A percentile compares a stretch with the other conserved stretches of the same genome.
phyloP scores from a whole-genome alignment of 1,140 invertebrate genomes.

The Drosophila arawakana region DNA sequence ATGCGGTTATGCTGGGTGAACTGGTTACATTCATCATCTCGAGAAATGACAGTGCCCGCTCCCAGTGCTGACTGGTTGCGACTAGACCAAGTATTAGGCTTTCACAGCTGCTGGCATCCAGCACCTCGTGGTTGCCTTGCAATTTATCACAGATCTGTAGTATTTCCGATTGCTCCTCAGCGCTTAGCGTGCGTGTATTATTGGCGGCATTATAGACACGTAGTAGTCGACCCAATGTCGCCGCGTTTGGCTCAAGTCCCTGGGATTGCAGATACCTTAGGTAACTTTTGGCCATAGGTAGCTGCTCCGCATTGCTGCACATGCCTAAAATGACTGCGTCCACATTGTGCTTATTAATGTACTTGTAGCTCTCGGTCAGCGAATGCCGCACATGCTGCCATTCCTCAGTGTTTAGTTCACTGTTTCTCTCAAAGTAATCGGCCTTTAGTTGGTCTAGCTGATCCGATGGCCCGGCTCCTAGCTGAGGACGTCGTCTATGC shows the following conservation, averaged over 20 bases:
- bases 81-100: conserved; percentile 87
- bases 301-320: conserved; percentile 83
- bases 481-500: conserved; percentile 51
- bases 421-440: conserved; percentile 45
- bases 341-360: conserved; percentile 85
- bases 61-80: conserved; percentile 87
- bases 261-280: conserved; percentile 85
- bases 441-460: conserved; percentile 58
- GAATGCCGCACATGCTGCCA: conserved; percentile 56
- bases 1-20: conserved; percentile 63
- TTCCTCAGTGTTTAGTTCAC: conserved; percentile 45
- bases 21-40: conserved; percentile 86
- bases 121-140: conserved; percentile 85
- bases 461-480: conserved; percentile 46
- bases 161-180: conserved; percentile 86
- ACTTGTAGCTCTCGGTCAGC: conserved; percentile 54
- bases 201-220: conserved; percentile 85
- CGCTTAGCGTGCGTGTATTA: conserved; percentile 78
- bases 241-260: conserved; percentile 85
- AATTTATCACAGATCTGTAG: conserved; percentile 85
- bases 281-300: conserved; percentile 86
- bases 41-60: conserved; percentile 86
- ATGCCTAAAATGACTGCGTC: conserved; percentile 86
- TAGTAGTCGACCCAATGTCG: conserved; percentile 86
- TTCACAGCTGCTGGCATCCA: conserved; percentile 87